Percentiles rank a stretch among this genome's conserved stretches.
Conservation (phyloP, 2,888 invertebrate species). For the Eupithecia subfuscata region DNA sequence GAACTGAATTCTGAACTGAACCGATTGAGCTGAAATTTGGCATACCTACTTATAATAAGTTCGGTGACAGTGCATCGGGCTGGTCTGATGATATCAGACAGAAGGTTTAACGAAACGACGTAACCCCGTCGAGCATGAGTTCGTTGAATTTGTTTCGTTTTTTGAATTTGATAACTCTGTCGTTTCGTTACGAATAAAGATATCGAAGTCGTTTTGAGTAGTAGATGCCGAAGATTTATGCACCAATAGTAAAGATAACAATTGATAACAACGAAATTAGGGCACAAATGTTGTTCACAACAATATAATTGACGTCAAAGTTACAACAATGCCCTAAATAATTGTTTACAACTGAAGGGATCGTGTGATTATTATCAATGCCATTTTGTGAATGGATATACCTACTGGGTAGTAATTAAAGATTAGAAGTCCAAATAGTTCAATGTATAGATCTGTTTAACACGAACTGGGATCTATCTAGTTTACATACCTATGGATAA, state of each 20-base stretch:
- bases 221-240: conserved; percentile 8
- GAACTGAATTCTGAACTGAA: too few species aligned
- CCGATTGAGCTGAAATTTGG: too few species aligned
- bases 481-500: background rate
- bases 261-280: conserved; percentile 38
- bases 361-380: conserved; percentile 13
- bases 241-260: conserved; percentile 22
- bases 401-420: background rate
- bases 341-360: conserved; percentile 15
- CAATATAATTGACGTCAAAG: conserved; percentile 25
- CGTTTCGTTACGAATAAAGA: background rate
- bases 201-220: background rate
- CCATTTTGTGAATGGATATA: conserved; percentile 7
- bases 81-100: too few species aligned
- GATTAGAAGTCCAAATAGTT: conserved; percentile 4
- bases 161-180: too few species aligned
- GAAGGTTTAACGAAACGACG: too few species aligned
- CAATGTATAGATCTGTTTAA: background rate
- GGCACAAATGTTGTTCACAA: conserved; percentile 34
- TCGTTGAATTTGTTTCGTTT: too few species aligned
- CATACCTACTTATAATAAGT: too few species aligned
- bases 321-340: conserved; percentile 25
- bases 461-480: background rate
- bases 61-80: too few species aligned
- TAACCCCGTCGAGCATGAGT: too few species aligned